phyloP scores from a whole-genome alignment of 2,797 vertebrate species.

The Poeciliopsis infans region DNA sequence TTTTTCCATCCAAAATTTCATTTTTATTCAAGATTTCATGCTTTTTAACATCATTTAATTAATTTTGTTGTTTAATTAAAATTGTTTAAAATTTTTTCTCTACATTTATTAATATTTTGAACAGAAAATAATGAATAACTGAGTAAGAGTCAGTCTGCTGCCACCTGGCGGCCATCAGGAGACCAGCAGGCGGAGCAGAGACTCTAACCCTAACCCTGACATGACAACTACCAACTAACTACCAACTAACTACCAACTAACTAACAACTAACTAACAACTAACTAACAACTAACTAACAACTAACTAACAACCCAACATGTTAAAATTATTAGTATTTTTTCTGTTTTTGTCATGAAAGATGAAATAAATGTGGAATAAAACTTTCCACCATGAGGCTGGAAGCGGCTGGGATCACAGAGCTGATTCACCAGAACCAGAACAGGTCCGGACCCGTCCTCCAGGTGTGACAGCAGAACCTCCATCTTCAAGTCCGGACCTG shows the following conservation, averaged over 20 bases:
- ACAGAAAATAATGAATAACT: background rate
- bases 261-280: too few relatives aligned
- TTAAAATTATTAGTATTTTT: background rate
- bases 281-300: too few relatives aligned
- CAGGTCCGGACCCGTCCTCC: background rate
- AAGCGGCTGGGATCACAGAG: background rate
- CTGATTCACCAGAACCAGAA: background rate
- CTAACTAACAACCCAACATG: too few relatives aligned
- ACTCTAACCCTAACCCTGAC: too few relatives aligned
- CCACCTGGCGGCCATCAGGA: background rate
- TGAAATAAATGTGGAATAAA: background rate
- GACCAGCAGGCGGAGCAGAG: background rate
- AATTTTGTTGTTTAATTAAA: background rate
- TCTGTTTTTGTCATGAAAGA: background rate
- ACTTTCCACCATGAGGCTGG: background rate
- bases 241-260: too few relatives aligned
- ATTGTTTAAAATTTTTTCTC: background rate
- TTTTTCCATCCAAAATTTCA: too few relatives aligned
- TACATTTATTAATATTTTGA: background rate
- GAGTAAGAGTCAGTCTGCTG: background rate
- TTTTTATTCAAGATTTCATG: background rate
- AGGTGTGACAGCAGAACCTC: background rate
- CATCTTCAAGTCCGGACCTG: constrained; percentile 37
- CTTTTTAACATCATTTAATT: background rate
- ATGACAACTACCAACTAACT: too few relatives aligned